Conservation (phyloP, 2,888 invertebrate species). For the Standfussiana lucernea region DNA sequence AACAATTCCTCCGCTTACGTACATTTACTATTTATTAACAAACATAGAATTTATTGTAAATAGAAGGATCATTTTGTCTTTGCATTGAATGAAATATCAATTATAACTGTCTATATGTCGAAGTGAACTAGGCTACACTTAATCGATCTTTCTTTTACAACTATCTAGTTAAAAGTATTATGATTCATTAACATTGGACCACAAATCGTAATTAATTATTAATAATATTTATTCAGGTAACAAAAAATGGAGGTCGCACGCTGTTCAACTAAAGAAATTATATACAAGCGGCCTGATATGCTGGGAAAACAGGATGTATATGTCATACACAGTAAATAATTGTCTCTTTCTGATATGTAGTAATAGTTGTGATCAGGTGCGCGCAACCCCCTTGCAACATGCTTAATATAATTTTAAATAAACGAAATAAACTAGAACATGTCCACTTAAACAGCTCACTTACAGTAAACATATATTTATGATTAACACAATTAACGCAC, state of each 20-base stretch:
- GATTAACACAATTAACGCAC: slow-evolving; percentile 88
- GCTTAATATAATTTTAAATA: slow-evolving; percentile 85
- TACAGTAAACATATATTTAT: slow-evolving; percentile 86
- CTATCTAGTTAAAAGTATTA: slow-evolving; percentile 89
- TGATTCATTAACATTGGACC: slow-evolving; percentile 91
- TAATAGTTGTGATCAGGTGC: slow-evolving; percentile 65
- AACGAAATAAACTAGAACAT: slow-evolving; percentile 88
- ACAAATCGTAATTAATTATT: slow-evolving; percentile 90
- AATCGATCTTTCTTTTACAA: slow-evolving; percentile 81
- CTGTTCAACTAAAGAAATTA: slow-evolving; percentile 69
- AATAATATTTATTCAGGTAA: slow-evolving; percentile 90
- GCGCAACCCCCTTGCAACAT: slow-evolving; percentile 83
- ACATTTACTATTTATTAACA: slow-evolving; percentile 63
- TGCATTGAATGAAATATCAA: slow-evolving; percentile 71
- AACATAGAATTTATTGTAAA: slow-evolving; percentile 70
- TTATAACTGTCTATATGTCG: slow-evolving; percentile 66
- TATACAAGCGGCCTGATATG: slow-evolving; percentile 80
- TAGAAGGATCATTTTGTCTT: slow-evolving; percentile 71
- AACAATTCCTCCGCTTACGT: slow-evolving; percentile 66
- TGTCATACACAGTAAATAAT: slow-evolving; percentile 68
- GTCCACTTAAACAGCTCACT: slow-evolving; percentile 86
- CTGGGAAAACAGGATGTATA: slow-evolving; percentile 72
- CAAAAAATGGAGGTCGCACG: slow-evolving; percentile 87
- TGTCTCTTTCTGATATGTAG: slow-evolving; percentile 81
- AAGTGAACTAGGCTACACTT: slow-evolving; percentile 82